phyloP scores from a whole-genome alignment of 2,888 invertebrate species.

The Agonopterix alstromeriana region DNA sequence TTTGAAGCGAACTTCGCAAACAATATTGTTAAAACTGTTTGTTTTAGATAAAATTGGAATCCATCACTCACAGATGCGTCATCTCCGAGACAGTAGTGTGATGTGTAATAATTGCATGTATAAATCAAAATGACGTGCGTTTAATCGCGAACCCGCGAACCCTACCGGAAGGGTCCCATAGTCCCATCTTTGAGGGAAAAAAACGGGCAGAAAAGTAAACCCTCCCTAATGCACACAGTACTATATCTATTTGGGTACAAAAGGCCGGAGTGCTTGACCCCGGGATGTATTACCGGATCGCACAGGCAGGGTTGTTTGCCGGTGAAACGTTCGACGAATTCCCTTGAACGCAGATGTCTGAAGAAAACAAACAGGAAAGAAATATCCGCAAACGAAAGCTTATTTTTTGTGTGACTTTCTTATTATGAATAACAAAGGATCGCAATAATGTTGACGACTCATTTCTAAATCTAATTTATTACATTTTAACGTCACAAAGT shows the following conservation, averaged over 20 bases:
- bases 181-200: slow-evolving; percentile 20
- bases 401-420: slow-evolving; percentile 2
- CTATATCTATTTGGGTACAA: slow-evolving; percentile 65
- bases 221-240: slow-evolving; percentile 63
- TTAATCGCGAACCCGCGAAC: slow-evolving; percentile 50
- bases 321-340: slow-evolving; percentile 25
- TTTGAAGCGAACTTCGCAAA: slow-evolving; percentile 16
- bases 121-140: slow-evolving; percentile 70
- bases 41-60: slow-evolving; percentile 20
- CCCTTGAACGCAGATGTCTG: slow-evolving; percentile 7
- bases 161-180: slow-evolving; percentile 32
- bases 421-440: not conserved
- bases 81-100: slow-evolving; percentile 19
- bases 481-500: not conserved
- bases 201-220: slow-evolving; percentile 52
- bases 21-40: slow-evolving; percentile 32
- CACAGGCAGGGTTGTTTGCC: slow-evolving; percentile 27
- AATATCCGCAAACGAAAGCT: slow-evolving; percentile 10
- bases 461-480: too few relatives aligned
- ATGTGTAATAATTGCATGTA: slow-evolving; percentile 54
- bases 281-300: slow-evolving; percentile 25
- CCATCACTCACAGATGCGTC: not conserved
- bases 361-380: slow-evolving; percentile 9
- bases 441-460: not conserved
- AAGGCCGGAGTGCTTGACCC: slow-evolving; percentile 60